Percentiles rank a stretch among this genome's conserved stretches.
phyloP scores from a whole-genome alignment of 2,797 vertebrate genomes.

The Okamejei kenojei region DNA sequence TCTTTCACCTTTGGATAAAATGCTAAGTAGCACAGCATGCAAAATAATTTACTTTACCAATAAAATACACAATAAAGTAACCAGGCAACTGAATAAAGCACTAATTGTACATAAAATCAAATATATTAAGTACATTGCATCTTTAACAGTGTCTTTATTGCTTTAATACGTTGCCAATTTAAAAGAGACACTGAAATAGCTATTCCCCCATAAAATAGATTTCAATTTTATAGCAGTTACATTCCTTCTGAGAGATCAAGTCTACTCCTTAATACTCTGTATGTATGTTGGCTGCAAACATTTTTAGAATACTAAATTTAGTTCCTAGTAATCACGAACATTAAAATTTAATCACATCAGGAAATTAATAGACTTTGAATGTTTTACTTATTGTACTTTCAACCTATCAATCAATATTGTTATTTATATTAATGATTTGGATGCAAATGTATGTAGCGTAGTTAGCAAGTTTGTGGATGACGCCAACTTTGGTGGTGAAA shows the following conservation, averaged over 20 bases:
- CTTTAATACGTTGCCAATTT: neutral
- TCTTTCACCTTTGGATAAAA: neutral
- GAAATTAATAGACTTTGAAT: no score
- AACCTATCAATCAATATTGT: no score
- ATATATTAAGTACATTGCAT: neutral
- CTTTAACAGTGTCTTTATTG: neutral
- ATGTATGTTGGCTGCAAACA: neutral
- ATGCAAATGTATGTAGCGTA: no score
- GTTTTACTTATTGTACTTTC: no score
- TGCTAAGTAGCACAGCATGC: neutral
- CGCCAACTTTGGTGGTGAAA: no score
- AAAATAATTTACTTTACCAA: neutral
- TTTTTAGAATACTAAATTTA: neutral
- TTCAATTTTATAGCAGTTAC: neutral
- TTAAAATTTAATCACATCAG: no score
- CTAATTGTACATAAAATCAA: neutral
- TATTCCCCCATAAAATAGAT: neutral
- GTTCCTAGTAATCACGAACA: no score
- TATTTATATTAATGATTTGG: no score
- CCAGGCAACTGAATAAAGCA: neutral
- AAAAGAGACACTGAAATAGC: neutral
- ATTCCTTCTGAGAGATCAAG: neutral
- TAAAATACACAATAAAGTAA: neutral
- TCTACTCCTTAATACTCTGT: neutral
- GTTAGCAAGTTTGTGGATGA: no score